These are phyloP conservation scores for Platyura marginata DNA, from an alignment of 1,140 invertebrate genomes.

Conservation along the genomic window DNA sequence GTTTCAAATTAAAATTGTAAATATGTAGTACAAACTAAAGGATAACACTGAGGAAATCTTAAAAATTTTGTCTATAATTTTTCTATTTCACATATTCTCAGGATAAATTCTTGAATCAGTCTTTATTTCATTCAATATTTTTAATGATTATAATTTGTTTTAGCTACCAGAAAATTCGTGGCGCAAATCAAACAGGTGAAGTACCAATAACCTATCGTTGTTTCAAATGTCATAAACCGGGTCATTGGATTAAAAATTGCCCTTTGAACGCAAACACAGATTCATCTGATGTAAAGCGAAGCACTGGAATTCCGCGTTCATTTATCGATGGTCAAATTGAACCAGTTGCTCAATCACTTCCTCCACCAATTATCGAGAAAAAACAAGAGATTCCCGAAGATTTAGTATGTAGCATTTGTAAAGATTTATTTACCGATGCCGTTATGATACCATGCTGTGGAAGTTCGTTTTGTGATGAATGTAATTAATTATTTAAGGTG, in stretches of 20 bases:
- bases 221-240: slow-evolving; percentile 78
- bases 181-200: slow-evolving; percentile 67
- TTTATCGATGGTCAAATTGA: slow-evolving; percentile 64
- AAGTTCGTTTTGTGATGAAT: slow-evolving; percentile 96
- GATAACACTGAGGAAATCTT: too few relatives aligned
- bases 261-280: slow-evolving; percentile 35
- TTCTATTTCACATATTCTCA: too few relatives aligned
- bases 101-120: too few relatives aligned
- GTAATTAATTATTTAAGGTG: slow-evolving; percentile 33
- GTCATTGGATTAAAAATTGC: slow-evolving; percentile 94
- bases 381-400: slow-evolving; percentile 76
- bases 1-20: too few relatives aligned
- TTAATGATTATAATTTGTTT: too few relatives aligned
- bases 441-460: slow-evolving; percentile 95
- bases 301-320: slow-evolving; percentile 92
- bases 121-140: too few relatives aligned
- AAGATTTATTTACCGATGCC: slow-evolving; percentile 85
- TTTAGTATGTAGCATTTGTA: slow-evolving; percentile 76
- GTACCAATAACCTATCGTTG: slow-evolving; percentile 82
- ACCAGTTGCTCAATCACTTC: slow-evolving; percentile 24
- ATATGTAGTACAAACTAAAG: too few relatives aligned
- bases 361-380: slow-evolving; percentile 34
- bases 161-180: slow-evolving; percentile 75
- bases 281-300: slow-evolving; percentile 68
- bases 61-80: too few relatives aligned